Base-by-base conservation (phyloP, 2,797 vertebrate species). In the Sebastes melanostomus region DNA sequence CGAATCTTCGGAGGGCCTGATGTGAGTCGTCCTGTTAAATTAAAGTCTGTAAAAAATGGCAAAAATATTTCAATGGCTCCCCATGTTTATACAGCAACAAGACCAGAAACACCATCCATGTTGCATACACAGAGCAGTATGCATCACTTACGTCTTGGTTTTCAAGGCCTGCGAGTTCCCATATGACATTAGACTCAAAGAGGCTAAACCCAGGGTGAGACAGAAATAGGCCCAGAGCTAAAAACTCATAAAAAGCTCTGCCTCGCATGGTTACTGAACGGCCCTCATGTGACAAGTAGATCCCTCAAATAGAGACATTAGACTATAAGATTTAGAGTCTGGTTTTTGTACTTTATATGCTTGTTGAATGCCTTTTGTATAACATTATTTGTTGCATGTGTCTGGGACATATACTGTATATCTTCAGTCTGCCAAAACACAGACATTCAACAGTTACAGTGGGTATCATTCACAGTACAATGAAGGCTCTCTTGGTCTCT, bases 1-100 rank as follows among this genome's bases (percentile, higher is more conserved):
- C 92, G 75, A 92, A 92, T 94, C 93, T 92, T 93, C 87, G 85
- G 84, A 86, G 80, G 78, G 91, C 91, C 88, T 93, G 91, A 92
- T 92, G 86, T 78, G 85, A 92, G 90, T 90, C 66, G 69, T 93
- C 88, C 90, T 88, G 88, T 93, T 94, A 93, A 94, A 94, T 95
- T 94, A 91, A 92, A 93, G 86, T 88, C 85, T 77, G 85, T 89
- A 93, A 92, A 90, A 93, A 91, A 91, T 81, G 77, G 83, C 82
- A 80, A 89, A 52, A 92, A 90, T 85, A 89, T 89, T 92, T 89
- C 85, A 82, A 59, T 83, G 83, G 82, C 69, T 78, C 52, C 77
- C 73, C 58, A 32, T 90, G 82, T 91, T 89, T 83, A 86, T 80
- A 58, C 77, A 84, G 74, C 59, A 89, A 89, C 86, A 86, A 80